Evolutionary conservation across 2,113 vertebrate genomes (phyloP).

Genomic region (Proterorhinus semilunaris): DNA sequence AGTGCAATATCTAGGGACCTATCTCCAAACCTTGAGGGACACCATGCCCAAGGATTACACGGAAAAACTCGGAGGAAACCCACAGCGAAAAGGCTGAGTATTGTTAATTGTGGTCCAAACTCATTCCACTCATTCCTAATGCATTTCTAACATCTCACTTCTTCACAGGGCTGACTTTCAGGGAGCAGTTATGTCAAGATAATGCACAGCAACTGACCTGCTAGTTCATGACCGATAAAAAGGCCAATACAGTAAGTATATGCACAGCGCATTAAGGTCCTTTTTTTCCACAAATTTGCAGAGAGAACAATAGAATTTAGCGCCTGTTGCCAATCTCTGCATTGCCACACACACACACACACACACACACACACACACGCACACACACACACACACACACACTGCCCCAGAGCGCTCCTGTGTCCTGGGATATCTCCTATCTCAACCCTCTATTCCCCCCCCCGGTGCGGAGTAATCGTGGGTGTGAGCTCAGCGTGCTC

Average conservation of each 20-base stretch:
- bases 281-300: not conserved
- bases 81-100: no score
- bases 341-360: not conserved
- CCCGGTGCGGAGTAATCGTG: slow-evolving; percentile 10
- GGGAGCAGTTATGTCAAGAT: no score
- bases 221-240: no score
- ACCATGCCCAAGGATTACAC: no score
- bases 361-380: not conserved
- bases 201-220: no score
- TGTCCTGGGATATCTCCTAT: slow-evolving; percentile 15
- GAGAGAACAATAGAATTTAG: not conserved
- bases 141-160: no score
- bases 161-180: no score
- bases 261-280: not conserved
- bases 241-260: not conserved
- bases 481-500: slow-evolving; percentile 23
- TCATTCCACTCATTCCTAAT: no score
- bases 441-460: slow-evolving; percentile 8
- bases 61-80: no score
- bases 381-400: not conserved
- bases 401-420: slow-evolving; percentile 8
- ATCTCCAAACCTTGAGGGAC: no score
- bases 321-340: not conserved
- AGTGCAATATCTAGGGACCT: no score
- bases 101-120: no score